Base-by-base conservation (phyloP, 2,888 invertebrate species). In the Tenthredo distinguenda region DNA sequence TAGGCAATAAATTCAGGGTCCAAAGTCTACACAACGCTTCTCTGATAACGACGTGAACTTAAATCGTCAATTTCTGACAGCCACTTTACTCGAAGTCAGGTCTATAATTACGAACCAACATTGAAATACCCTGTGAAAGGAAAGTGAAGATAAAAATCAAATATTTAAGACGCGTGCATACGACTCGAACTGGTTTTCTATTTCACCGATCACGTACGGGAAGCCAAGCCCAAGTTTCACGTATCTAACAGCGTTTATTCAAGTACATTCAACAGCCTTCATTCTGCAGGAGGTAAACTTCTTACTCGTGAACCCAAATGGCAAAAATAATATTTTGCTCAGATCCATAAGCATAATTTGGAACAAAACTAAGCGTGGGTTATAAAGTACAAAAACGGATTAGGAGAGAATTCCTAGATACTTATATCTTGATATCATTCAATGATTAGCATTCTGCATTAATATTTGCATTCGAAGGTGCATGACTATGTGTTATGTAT, bases 61-160 rank as follows among this genome's bases (percentile, higher is more conserved):
- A 26, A 43, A 21, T 74, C 72, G 21, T 50, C n/a, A 18, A 55
- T 62, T 37, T 62, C 9, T n/a, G 21, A 62, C 21, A 40, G 26
- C 26, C 40, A 37, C 40, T 58, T 40, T 5, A 62, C 21, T 31
- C 4, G 10, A 21, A 9, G 37, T 10, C 37, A 79, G 10, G 40
- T 40, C 21, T 21, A 55, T 6, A 50, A 34, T 50, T 50, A 79
- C 62, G 31, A 79, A 40, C 37, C 34, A 40, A 21, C 21, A 37
- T 62, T 40, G 7, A 79, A 79, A 79, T 37, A 37, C 21, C 34
- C 3, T 40, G 37, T 58, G 37, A 62, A 40, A 10, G 37, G 81
- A 81, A 81, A 58, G 58, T 62, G 62, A 3, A 58, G 77, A n/a
- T 37, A 40, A 81, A 40, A n/a, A 81, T 81, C 58, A 58, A 81